phyloP scores from a whole-genome alignment of 2,888 invertebrate species.

The Leptinotarsa rubiginosa region DNA sequence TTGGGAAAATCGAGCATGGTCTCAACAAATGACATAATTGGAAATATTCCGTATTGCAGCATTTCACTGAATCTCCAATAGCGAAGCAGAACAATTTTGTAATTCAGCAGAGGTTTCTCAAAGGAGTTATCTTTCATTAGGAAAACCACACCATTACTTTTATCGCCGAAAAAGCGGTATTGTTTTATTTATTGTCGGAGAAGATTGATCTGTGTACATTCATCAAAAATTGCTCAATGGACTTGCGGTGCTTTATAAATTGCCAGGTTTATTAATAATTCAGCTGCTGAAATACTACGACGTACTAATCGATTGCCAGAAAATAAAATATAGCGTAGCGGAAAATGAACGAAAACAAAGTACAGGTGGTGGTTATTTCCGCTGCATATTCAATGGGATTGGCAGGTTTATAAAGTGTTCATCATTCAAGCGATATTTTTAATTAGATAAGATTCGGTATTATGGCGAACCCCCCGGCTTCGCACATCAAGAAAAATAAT shows the following conservation, averaged over 20 bases:
- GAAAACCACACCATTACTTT: constrained; percentile 12
- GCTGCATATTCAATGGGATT: background rate
- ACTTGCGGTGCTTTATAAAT: constrained; percentile 12
- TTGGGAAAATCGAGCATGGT: constrained; percentile 9
- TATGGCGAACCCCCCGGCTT: too few species aligned
- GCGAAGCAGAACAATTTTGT: constrained; percentile 11
- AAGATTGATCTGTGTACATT: constrained; percentile 19
- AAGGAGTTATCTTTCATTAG: constrained; percentile 14
- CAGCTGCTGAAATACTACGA: constrained; percentile 15
- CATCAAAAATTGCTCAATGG: constrained; percentile 14
- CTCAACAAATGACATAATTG: constrained; percentile 13
- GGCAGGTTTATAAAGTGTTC: too few species aligned
- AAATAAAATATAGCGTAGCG: background rate
- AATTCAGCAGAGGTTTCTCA: constrained; percentile 11
- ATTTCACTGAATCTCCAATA: background rate
- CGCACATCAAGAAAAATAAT: too few species aligned
- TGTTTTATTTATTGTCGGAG: constrained; percentile 16
- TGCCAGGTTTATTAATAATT: constrained; percentile 3
- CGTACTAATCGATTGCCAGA: background rate
- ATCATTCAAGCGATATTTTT: too few species aligned
- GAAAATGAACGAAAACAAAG: background rate
- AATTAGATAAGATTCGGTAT: too few species aligned
- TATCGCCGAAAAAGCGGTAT: constrained; percentile 3
- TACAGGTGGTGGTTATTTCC: background rate
- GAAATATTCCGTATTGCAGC: constrained; percentile 6